Evolutionary conservation across 2,888 invertebrate species (phyloP).

Genomic region (Cheilosia pagana): DNA sequence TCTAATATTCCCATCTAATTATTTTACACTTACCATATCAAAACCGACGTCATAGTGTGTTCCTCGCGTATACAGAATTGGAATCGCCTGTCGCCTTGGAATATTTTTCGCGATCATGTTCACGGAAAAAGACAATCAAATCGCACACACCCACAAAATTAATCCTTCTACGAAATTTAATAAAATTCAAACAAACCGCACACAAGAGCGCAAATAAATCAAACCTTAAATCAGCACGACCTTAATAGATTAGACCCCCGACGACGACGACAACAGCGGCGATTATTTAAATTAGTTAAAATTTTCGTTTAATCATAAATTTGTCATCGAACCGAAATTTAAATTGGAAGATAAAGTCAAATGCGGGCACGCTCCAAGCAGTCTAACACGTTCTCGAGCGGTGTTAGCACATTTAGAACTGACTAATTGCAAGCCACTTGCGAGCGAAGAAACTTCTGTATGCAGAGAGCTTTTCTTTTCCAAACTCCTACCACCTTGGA

Average conservation of each 20-base stretch:
- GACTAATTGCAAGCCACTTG: conserved; percentile 78
- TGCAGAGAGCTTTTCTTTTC: conserved; percentile 56
- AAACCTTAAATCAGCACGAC: conserved; percentile 4
- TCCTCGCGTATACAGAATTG: conserved; percentile 90
- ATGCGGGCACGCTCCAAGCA: conserved; percentile 12
- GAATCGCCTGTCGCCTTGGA: conserved; percentile 87
- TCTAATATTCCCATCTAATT: no score
- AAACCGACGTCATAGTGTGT: conserved; percentile 94
- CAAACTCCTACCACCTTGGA: conserved; percentile 36
- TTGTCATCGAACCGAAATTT: conserved; percentile 30
- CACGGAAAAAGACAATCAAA: conserved; percentile 15
- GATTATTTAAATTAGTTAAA: conserved; percentile 29
- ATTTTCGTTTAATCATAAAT: conserved; percentile 1
- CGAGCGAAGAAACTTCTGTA: conserved; percentile 78
- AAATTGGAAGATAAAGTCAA: not conserved
- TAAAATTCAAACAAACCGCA: conserved; percentile 3
- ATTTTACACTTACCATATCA: conserved; percentile 93
- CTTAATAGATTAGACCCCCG: conserved; percentile 20
- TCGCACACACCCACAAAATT: not conserved
- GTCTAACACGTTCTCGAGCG: conserved; percentile 61
- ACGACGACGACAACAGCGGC: not conserved
- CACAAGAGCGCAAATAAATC: not conserved
- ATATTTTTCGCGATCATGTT: conserved; percentile 79
- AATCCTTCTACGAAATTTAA: not conserved
- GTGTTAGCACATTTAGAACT: conserved; percentile 81